phyloP scores from a whole-genome alignment of 2,113 vertebrate genomes.

The Andinoacara biseriatus region DNA sequence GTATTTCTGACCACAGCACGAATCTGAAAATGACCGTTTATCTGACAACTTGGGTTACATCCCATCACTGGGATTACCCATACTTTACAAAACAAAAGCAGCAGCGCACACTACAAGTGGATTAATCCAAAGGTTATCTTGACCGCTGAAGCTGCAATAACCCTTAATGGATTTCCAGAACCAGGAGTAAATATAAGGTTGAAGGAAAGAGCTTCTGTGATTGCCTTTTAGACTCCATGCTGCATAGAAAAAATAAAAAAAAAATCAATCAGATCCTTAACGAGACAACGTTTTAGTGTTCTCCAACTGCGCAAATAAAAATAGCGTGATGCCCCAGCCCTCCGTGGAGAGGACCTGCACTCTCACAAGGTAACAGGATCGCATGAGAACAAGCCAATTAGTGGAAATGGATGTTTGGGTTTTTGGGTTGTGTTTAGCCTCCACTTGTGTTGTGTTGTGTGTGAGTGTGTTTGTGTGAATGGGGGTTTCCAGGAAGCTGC shows the following conservation, averaged over 20 bases:
- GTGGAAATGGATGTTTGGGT: slow-evolving; percentile 61
- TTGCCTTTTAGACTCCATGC: background rate
- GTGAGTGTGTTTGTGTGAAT: background rate
- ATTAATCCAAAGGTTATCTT: background rate
- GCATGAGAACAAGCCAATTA: slow-evolving; percentile 52
- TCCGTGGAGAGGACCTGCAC: background rate
- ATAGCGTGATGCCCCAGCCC: background rate
- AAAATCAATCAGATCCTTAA: slow-evolving; percentile 13
- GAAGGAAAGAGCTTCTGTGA: background rate
- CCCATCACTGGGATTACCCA: background rate
- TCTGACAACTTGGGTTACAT: too few relatives aligned
- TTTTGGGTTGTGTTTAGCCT: slow-evolving; percentile 7
- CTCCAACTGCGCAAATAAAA: background rate
- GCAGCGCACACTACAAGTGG: background rate
- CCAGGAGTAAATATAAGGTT: background rate
- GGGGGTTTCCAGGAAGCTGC: slow-evolving; percentile 61
- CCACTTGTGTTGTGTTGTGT: background rate
- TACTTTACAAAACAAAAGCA: background rate
- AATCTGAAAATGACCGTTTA: background rate
- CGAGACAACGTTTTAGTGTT: background rate
- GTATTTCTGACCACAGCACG: background rate
- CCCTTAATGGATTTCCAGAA: background rate
- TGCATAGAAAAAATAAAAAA: accelerated
- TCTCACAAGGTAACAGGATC: slow-evolving; percentile 5
- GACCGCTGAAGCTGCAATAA: background rate